Base-by-base conservation (phyloP, 2,113 vertebrate genomes). In the Chlorodrepanis virens region DNA sequence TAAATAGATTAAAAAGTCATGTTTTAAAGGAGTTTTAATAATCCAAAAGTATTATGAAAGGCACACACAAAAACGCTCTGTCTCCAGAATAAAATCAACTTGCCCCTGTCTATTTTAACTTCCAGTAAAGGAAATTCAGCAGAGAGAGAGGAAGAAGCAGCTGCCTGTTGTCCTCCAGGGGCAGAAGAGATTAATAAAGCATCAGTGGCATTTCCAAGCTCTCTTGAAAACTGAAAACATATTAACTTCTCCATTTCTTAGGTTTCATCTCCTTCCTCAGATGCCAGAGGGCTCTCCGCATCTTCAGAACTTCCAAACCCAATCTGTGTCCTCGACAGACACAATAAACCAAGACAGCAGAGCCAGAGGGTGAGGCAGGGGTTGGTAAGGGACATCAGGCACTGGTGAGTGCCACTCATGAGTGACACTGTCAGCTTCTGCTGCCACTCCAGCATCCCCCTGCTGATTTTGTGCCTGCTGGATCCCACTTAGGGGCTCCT, bases 171-270 rank as follows among this genome's bases (percentile, higher is more conserved):
- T 83, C 82, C 91, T 96, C 78, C 50, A 45, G 59, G 87, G 74
- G 63, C 17, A 91, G 75, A 87, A 77, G 76, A 75, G 75, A 72
- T 78, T 63, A 90, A 87, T 79, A 94, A 95, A 96, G 92, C 83
- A 78, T 69, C 83, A 28, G 59, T 89, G 83, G 86, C 64, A 60
- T 93, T 95, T 93, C 94, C 71, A 93, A 86, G 67, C 63, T n/a
- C 57, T 87, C 75, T 47, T 56, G 44, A 71, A 94, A 94, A 80
- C 75, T 31, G 75, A 74, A 94, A 95, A 77, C 82, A 52, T 70
- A 81, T 50, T 77, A 80, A 90, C 75, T 93, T 85, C 87, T 83
- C 86, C 12, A 5, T 50, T 81, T 83, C 74, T 72, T 72, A 50
- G 65, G 82, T 80, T 89, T 90, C 87, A 35, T 75, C 78, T 87